phyloP scores from a whole-genome alignment of 2,888 invertebrate species.

The Lingula anatina region DNA sequence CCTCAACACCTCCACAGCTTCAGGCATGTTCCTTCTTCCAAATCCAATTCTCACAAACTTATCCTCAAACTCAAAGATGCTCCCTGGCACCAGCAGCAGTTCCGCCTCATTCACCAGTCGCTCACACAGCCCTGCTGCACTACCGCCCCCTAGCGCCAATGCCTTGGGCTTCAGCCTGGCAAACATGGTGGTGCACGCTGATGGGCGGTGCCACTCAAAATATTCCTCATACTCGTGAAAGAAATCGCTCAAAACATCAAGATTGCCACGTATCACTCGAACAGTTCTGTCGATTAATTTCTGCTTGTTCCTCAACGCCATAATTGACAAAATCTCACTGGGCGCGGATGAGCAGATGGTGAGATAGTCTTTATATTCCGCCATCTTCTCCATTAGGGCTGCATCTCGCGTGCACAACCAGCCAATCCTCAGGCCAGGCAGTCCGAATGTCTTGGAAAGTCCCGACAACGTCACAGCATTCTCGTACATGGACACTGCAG shows the following conservation, averaged over 20 bases:
- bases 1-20: neutral
- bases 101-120: constrained; percentile 3
- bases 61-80: constrained; percentile 9
- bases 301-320: constrained; percentile 10
- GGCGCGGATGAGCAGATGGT: constrained; percentile 15
- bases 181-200: constrained; percentile 10
- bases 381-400: constrained; percentile 6
- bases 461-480: constrained; percentile 13
- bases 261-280: constrained; percentile 8
- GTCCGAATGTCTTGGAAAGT: constrained; percentile 15
- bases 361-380: constrained; percentile 13
- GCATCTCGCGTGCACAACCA: constrained; percentile 13
- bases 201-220: constrained; percentile 14
- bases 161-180: constrained; percentile 5
- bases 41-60: constrained; percentile 12
- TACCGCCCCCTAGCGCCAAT: constrained; percentile 3
- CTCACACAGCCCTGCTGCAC: constrained; percentile 8
- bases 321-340: constrained; percentile 14
- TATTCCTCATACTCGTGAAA: constrained; percentile 8
- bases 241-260: constrained; percentile 10
- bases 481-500: constrained; percentile 11
- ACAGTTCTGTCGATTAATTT: constrained; percentile 6
- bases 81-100: constrained; percentile 9
- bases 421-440: constrained; percentile 16
- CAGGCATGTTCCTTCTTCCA: constrained; percentile 6